Percentiles rank a stretch among this genome's conserved stretches.
Evolutionary conservation across 2,113 vertebrate genomes (phyloP).

Genomic region (Romanogobio albipinnatus): DNA sequence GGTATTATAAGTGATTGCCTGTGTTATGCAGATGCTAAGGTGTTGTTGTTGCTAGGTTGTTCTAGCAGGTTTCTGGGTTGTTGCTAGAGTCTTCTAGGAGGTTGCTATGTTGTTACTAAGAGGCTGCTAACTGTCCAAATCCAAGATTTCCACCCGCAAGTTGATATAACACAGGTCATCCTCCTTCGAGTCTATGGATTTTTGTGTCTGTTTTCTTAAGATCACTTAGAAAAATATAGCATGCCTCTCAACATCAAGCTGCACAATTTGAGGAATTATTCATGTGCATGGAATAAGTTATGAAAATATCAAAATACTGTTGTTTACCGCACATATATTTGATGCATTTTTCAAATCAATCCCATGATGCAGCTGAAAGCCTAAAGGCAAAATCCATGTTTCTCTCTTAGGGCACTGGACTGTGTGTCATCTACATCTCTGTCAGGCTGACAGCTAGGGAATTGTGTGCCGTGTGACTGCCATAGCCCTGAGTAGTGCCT

Average conservation of each 20-base stretch:
- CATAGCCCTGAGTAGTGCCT: slow-evolving; percentile 40
- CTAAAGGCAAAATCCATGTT: slow-evolving; percentile 33
- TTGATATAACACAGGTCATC: neutral
- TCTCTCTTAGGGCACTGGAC: slow-evolving; percentile 21
- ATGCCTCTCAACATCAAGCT: neutral
- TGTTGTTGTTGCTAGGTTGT: neutral
- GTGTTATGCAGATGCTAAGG: neutral
- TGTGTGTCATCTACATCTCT: slow-evolving; percentile 32
- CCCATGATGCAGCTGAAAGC: slow-evolving; percentile 3
- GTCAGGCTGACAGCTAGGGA: slow-evolving; percentile 42
- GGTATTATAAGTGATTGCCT: neutral
- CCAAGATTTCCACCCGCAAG: too few relatives aligned
- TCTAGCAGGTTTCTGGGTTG: too few relatives aligned
- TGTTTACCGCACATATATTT: slow-evolving; percentile 28
- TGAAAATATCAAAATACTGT: neutral
- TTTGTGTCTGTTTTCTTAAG: neutral
- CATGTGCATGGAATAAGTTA: neutral
- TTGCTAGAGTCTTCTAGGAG: too few relatives aligned
- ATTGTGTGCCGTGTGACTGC: slow-evolving; percentile 44
- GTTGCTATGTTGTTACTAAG: too few relatives aligned
- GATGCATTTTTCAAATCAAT: slow-evolving; percentile 33
- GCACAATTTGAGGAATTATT: neutral
- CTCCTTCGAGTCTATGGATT: neutral
- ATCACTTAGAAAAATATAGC: neutral
- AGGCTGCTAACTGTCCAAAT: too few relatives aligned